These are phyloP conservation scores for Cisticola juncidis DNA, from an alignment of 2,113 vertebrate genomes.

Conservation along the genomic window DNA sequence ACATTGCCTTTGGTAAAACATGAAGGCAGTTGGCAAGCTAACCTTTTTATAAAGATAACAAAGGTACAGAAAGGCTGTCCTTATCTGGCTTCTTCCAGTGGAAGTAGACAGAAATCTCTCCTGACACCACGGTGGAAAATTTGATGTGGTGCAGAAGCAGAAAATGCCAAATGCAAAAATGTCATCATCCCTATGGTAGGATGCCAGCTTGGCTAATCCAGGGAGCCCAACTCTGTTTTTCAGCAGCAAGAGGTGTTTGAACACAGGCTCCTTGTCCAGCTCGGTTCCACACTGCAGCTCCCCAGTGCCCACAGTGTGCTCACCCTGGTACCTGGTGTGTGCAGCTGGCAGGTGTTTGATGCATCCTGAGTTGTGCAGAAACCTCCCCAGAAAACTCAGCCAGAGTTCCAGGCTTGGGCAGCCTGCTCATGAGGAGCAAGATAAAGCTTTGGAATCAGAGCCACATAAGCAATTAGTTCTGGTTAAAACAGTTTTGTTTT, in stretches of 20 bases:
- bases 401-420: background rate
- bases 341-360: too few species aligned
- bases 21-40: background rate
- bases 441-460: background rate
- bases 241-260: background rate
- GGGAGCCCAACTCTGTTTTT: background rate
- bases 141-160: background rate
- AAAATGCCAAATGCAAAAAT: constrained; percentile 7
- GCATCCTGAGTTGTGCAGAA: background rate
- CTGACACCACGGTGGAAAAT: background rate
- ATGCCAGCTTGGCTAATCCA: background rate
- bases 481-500: background rate
- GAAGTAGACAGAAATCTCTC: background rate
- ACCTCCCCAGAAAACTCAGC: background rate
- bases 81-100: background rate
- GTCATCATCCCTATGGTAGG: background rate
- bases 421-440: background rate
- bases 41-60: background rate
- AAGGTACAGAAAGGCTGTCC: background rate
- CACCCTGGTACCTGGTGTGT: too few species aligned
- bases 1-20: background rate
- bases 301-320: background rate
- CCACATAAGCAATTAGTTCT: background rate
- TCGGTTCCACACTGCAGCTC: background rate
- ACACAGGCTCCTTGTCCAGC: background rate